A percentile compares a stretch with the other conserved stretches of the same genome.
phyloP scores from a whole-genome alignment of 2,797 vertebrate genomes.

The Tolypeutes matacus region DNA sequence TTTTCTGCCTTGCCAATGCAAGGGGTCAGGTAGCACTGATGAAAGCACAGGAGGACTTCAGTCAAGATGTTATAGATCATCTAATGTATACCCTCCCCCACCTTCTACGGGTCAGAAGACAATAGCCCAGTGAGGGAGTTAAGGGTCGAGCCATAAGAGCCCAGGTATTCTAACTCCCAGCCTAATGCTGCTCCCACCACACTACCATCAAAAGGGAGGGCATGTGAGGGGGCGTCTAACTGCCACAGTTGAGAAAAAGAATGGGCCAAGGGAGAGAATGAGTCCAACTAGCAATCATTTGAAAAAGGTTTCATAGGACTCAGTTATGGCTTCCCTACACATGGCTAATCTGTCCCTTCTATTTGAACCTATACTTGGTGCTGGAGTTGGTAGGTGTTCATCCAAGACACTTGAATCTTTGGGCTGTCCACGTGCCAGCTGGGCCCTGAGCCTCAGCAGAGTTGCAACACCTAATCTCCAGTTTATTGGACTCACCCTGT shows the following conservation, averaged over 20 bases:
- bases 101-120: neutral
- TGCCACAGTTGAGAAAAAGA: neutral
- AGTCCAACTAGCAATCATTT: neutral
- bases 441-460: too few species aligned
- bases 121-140: neutral
- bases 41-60: neutral
- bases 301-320: neutral
- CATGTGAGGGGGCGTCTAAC: neutral
- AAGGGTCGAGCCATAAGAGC: neutral
- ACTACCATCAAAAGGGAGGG: neutral
- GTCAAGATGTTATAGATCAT: neutral
- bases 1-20: neutral
- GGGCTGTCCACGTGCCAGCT: too few species aligned
- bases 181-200: neutral
- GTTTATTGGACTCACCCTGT: too few species aligned
- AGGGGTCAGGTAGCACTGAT: neutral
- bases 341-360: too few species aligned
- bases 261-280: neutral
- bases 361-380: too few species aligned
- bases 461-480: too few species aligned
- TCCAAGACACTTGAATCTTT: too few species aligned
- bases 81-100: neutral
- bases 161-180: neutral
- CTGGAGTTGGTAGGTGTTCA: too few species aligned
- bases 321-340: too few species aligned